Percentiles rank a stretch among this genome's conserved stretches.
Conservation (phyloP, 2,888 invertebrate species). For the Galeruca laticollis region DNA sequence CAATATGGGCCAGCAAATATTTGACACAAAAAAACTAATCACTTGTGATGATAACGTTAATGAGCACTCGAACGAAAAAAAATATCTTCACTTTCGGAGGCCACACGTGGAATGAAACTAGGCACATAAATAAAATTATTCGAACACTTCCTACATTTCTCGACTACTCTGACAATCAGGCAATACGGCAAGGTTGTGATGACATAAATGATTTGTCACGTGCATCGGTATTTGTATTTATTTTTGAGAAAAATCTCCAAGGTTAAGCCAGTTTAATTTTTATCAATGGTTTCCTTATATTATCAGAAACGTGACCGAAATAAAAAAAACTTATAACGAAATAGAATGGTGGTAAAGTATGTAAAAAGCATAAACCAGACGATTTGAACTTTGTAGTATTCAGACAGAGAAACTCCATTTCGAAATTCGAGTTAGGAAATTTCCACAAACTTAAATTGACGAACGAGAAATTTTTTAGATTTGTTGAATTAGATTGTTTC, state of each 20-base stretch:
- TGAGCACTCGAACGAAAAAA: no score
- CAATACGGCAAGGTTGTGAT: no score
- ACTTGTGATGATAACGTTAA: no score
- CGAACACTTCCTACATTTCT: no score
- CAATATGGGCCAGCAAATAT: no score
- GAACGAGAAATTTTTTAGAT: constrained; percentile 4
- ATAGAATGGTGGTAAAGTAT: not conserved
- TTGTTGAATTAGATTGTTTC: constrained; percentile 9
- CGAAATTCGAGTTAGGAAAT: constrained; percentile 2
- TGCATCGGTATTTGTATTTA: no score
- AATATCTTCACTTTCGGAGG: no score
- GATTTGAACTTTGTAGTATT: constrained; percentile 11
- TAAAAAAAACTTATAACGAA: not conserved
- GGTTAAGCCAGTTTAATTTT: not conserved
- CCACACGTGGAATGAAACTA: no score
- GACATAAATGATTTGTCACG: no score
- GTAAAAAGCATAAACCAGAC: not conserved
- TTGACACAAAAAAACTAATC: no score
- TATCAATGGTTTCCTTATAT: not conserved
- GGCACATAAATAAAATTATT: no score
- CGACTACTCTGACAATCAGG: no score
- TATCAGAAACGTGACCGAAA: not conserved
- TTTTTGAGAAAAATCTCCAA: not conserved
- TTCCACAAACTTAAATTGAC: constrained; percentile 1
- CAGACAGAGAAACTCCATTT: constrained; percentile 1